A percentile compares a stretch with the other conserved stretches of the same genome.
These are phyloP conservation scores for Eulimnadia texana DNA, from an alignment of 1,140 invertebrate genomes.

Conservation along the genomic window DNA sequence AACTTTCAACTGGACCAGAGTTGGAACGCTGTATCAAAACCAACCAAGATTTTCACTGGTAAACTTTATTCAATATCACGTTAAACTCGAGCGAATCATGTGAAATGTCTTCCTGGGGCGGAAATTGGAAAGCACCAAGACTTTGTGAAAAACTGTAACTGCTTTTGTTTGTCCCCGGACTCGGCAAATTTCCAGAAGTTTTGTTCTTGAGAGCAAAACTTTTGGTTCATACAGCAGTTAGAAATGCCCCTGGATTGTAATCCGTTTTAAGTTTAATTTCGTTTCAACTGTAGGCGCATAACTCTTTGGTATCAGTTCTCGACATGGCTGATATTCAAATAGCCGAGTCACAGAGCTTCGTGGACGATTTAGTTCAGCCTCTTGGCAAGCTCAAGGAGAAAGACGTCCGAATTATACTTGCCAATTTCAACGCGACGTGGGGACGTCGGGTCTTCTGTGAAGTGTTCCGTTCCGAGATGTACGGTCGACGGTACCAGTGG, in stretches of 20 bases:
- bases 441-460: conserved; percentile 87
- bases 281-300: conserved; percentile 54
- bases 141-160: too few species aligned
- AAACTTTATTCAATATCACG: too few species aligned
- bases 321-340: conserved; percentile 60
- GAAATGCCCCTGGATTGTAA: too few species aligned
- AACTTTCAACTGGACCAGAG: conserved; percentile 91
- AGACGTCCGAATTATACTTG: conserved; percentile 87
- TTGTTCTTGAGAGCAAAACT: too few species aligned
- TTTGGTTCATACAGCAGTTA: too few species aligned
- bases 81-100: too few species aligned
- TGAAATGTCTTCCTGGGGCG: too few species aligned
- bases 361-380: conserved; percentile 73
- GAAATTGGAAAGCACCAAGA: too few species aligned
- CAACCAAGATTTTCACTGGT: conserved; percentile 83
- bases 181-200: too few species aligned
- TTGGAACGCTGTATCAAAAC: conserved; percentile 94
- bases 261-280: too few species aligned
- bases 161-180: too few species aligned
- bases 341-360: conserved; percentile 83
- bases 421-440: conserved; percentile 92
- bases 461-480: conserved; percentile 51
- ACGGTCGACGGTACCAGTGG: conserved; percentile 89
- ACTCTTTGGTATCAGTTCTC: conserved; percentile 74
- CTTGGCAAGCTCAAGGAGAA: conserved; percentile 75